These are phyloP conservation scores for Amia ocellicauda DNA, from an alignment of 2,113 vertebrate genomes.

Conservation along the genomic window DNA sequence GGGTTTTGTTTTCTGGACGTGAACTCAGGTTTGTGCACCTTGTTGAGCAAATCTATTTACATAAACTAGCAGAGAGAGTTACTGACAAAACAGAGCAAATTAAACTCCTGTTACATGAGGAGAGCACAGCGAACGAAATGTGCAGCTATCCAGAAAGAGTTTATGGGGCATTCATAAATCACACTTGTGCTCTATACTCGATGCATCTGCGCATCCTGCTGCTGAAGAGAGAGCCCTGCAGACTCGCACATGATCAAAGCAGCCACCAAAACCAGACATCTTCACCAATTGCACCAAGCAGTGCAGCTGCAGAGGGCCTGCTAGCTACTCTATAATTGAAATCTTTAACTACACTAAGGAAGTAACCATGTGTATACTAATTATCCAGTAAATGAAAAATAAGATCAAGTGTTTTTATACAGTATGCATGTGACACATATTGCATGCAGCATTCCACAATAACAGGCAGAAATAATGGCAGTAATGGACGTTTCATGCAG, in stretches of 20 bases:
- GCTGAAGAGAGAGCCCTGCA: background rate
- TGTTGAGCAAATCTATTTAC: too few species aligned
- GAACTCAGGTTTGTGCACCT: too few species aligned
- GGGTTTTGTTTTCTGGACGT: too few species aligned
- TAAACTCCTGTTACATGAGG: background rate
- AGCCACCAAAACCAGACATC: background rate
- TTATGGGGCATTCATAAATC: background rate
- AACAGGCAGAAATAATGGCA: too few species aligned
- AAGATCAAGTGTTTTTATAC: too few species aligned
- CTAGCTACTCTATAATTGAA: constrained; percentile 3
- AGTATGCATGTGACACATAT: too few species aligned
- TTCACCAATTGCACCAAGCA: constrained; percentile 7
- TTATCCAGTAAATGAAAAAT: constrained; percentile 2
- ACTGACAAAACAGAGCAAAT: background rate
- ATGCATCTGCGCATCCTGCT: background rate
- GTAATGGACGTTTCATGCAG: too few species aligned
- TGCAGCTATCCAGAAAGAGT: background rate
- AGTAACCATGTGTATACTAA: constrained; percentile 13
- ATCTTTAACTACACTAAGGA: constrained; percentile 10
- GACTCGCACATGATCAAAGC: constrained; percentile 10
- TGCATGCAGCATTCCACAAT: too few species aligned
- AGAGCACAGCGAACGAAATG: background rate
- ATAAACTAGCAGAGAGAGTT: too few species aligned
- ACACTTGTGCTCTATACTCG: background rate
- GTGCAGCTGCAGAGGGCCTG: background rate